Base-by-base conservation (phyloP, 92 coral and sea anemone genomes). In the Pocillopora meandrina region DNA sequence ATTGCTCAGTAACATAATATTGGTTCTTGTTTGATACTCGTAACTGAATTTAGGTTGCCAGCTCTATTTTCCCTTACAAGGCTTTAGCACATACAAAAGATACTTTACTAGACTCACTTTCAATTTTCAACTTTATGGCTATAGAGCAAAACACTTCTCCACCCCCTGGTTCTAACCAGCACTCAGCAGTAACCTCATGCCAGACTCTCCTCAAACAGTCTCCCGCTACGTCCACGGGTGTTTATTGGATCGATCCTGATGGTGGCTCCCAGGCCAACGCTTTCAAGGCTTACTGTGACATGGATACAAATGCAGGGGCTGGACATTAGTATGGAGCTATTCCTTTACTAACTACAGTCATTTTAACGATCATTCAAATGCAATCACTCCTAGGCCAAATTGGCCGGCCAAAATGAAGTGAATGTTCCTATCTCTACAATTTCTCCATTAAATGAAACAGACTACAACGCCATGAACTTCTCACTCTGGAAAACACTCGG, bases 401-500 rank as follows among this genome's bases (percentile, higher is more conserved):
- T 26, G 26, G 26, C 26, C 26, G 26, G 26, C 26, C 26, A 26
- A 26, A 26, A 26, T 26, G 1, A 26, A 26, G 90, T 82, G 8
- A 15, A 56, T 26, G 88, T 80, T 0, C 80, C 77, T 0, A 42
- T 88, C 21, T 91, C 94, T 11, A 88, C 82, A 34, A 88, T 79
- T 56, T 87, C 88, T 21, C 94, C 94, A 15, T 59, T 77, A 2
- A 33, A 63, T 75, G 92, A 85, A 76, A 62, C 81, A 8, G 82
- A 90, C 61, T 79, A 75, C 66, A 87, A 90, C 20, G 92, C 92
- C 2, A 63, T 91, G 7, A 70, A 82, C 16, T 91, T 77, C 65
- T 31, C 33, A 3, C 72, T 91, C 4, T 91, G 95, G 95, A 72
- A 63, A 47, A 33, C 73, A n/a, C 77, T 91, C 77, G 95, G 95